Evolutionary conservation across 1,140 invertebrate genomes (phyloP), one percentile per base, ranked within the genome.

Genomic region (Drosophila takahashii): DNA sequence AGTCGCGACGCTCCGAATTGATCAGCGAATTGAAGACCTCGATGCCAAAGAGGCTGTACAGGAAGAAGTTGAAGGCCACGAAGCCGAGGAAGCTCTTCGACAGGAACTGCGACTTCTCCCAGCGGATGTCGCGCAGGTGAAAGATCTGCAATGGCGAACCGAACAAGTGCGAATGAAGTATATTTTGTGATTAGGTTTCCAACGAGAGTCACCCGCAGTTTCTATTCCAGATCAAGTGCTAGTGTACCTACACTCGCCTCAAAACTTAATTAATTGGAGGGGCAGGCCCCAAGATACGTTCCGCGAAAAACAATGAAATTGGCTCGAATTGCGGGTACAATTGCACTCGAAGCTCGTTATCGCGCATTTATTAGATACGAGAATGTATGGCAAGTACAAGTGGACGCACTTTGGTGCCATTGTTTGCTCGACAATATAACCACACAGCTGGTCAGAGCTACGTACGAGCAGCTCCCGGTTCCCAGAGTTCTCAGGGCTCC

Each of bases 61-160:
- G 96, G 79, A 98, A 95, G 53, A 98, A 93, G 92, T 98, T 98
- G 92, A 98, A 98, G 2, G 96, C 95, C 15, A 97, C 94, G 91
- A 98, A 98, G 26, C 96, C 97, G n/a, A 98, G 93, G 91, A 97
- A 97, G 36, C 97, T 98, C 93, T 98, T 99, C 39, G 97, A 97
- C 27, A 99, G 94, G 92, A 99, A 98, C 91, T 96, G 95, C 36
- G 96, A 96, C 67, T 95, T 95, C 86, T 98, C 97, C 94, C 95
- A 97, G 44, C 95, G 95, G 62, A 98, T 95, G 85, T 97, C 95
- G 77, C 95, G 95, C n/a, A 98, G 92, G 92, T 99, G 98, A 93
- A 98, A 98, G 34, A 97, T 95, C 96, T 97, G 92, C 3, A 93
- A 93, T 77, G 90, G 86, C 90, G 66, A 77, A 66, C 9, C 42